Base-by-base conservation (phyloP, 2,888 invertebrate genomes). In the Barypeithes pellucidus region DNA sequence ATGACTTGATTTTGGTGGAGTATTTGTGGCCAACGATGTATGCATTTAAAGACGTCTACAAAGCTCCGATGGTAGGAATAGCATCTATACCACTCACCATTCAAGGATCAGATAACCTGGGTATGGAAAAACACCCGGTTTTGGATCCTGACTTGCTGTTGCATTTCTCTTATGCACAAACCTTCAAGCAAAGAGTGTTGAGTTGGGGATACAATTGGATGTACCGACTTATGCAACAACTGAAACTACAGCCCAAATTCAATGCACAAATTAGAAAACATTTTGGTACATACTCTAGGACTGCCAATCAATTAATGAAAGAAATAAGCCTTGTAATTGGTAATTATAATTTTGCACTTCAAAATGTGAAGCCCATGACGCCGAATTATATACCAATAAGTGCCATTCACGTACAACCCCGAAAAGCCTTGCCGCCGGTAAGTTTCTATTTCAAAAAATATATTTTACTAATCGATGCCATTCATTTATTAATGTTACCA, bases 41-140 rank as follows among this genome's bases (percentile, higher is more conserved):
- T 22, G 81, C 80, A 8, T 84, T 85, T 63, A 80, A 81, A 20
- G 81, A 84, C 43, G 71, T 83, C 8, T 85, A 81, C 68, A 80
- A 83, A 4, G 83, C 82, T 65, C 85, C 85, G 3, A 81, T 85
- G 76, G 80, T 85, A 45, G 84, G 83, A 29, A 78, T 85, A 7
- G 69, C 77, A 14, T 82, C 84, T 3, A 29, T 84, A 20, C 82
- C 81, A 24, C 72, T 80, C 11, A 80, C 78, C 8, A 67, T 76
- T 11, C 66, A 63, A 50, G 79, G 76, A 1, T 78, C 80, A 52
- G 81, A 82, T 50, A 54, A 77, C 0, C 74, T 84, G 2, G 85
- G 85, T 16, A 83, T 82, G 75, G 82, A 82, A 0, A 79, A 77
- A 20, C 82, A 85, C 77, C 84, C 85, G 5, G 79, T 84, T 0